Evolutionary conservation across 1,140 invertebrate genomes (phyloP), one percentile per base, ranked within the genome.

Genomic region (Calliopsis andreniformis): DNA sequence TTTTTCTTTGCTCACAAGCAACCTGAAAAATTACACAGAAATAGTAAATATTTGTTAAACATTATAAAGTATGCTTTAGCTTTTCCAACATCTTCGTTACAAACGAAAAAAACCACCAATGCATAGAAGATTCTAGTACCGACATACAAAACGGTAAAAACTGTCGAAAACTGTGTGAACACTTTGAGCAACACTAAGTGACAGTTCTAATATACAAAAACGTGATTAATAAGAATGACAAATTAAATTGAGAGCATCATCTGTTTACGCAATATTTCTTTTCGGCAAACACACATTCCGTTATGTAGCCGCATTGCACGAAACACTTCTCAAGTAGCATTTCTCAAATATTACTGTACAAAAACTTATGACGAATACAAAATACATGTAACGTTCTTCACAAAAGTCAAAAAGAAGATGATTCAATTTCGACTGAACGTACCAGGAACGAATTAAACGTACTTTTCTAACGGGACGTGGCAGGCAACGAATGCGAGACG

Each of bases 1-100:
- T 92, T 42, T 66, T 70, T 63, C 62, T 79, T 76, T 49, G 0
- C 61, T 35, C 45, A 12, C 73, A 59, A 12, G 6, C 12, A 49
- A 2, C 18, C 45, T 63, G 63, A 56, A 20, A 66, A 78, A 28
- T 42, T 12, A 35, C 35, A 53, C 14, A 63, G 43, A 28, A 2
- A 20, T 30, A 20, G 30, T 16, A 6, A n/a, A 4, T 25, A 53
- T 64, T 64, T 23, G 0, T 18, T 43, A 7, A 71, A 61, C 25
- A 51, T 63, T 51, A 0, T 32, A 5, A 39, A 39, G 35, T 39
- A n/a, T n/a, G n/a, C 35, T 5, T 39, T 39, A 3, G 35, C 35
- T 10, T 0, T 1, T 45, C 8, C 0, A 49, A n/a, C 6, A 14
- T 8, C n/a, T 42, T 28, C 14, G 45, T 49, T 20, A 2, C 23